Evolutionary conservation across 2,797 vertebrate genomes (phyloP), one percentile per base, ranked within the genome.

Genomic region (Dallia pectoralis): DNA sequence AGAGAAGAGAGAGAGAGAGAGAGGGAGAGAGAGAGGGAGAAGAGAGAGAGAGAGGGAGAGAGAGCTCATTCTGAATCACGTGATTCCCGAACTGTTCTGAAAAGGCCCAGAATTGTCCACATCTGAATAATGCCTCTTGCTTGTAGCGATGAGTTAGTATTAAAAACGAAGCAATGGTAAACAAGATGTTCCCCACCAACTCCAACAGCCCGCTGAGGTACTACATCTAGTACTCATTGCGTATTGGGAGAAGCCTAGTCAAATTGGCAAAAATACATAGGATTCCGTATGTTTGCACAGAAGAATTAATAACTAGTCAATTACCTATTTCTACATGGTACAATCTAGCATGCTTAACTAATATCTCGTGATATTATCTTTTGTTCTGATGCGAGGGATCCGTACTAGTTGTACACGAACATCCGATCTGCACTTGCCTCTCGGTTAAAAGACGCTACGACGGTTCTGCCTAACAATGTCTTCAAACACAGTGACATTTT

Each of bases 231-330:
- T 86, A 68, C 79, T 74, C 80, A 48, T 66, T 61, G 25, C 18
- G 22, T 65, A 22, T 53, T 7, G 59, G 63, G 4, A n/a, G 15
- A 16, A 44, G 69, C 56, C 75, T 44, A 40, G 40, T 75, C 66
- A 32, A 4, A 7, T 6, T 56, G 29, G 70, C 81, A 88, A 25
- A 56, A n/a, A 91, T 19, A 90, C 90, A 91, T 90, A 90, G 88
- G 89, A 77, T 66, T 84, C 80, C 62, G 44, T 84, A 69, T 25
- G 81, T 77, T 61, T 15, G 18, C 62, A 88, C 84, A 89, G 78
- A 48, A 78, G 76, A 70, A 82, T 79, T 63, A 83, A 82, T 75
- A 59, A 79, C 80, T 76, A 53, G 1, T 15, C 18, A 67, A 66
- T 74, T 74, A 75, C 62, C 65, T 77, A 77, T 84, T 71, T 70